These are phyloP conservation scores for Triplophysa rosa DNA, from an alignment of 2,113 vertebrate species.

Conservation along the genomic window DNA sequence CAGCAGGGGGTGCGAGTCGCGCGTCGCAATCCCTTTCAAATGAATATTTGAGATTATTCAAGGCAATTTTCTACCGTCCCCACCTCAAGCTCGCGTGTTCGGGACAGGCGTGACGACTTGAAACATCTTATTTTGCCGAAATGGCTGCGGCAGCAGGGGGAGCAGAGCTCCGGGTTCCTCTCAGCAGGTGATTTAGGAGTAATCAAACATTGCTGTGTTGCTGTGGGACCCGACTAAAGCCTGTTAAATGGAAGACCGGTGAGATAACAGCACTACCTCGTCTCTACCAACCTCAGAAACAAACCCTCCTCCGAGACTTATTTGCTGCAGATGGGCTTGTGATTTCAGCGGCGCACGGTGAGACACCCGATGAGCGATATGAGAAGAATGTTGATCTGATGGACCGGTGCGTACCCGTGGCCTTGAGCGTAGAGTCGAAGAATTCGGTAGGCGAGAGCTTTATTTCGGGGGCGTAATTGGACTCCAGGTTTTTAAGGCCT, in stretches of 20 bases:
- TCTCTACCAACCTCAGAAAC: constrained; percentile 36
- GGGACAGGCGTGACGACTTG: constrained; percentile 53
- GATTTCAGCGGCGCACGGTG: constrained; percentile 48
- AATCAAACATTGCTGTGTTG: constrained; percentile 60
- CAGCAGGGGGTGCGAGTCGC: constrained; percentile 61
- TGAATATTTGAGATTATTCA: constrained; percentile 60
- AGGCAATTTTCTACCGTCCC: constrained; percentile 62
- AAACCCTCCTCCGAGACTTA: constrained; percentile 52
- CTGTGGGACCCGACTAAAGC: constrained; percentile 56
- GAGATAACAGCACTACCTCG: constrained; percentile 31
- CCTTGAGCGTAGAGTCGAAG: constrained; percentile 53
- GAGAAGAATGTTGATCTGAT: constrained; percentile 52
- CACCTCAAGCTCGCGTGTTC: constrained; percentile 38
- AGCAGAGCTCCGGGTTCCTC: constrained; percentile 23
- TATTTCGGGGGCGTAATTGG: constrained; percentile 58
- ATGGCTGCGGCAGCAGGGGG: constrained; percentile 48
- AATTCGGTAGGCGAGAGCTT: constrained; percentile 52
- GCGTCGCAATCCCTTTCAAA: constrained; percentile 64
- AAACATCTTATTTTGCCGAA: constrained; percentile 64
- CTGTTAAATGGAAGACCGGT: constrained; percentile 8
- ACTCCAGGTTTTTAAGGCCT: constrained; percentile 55
- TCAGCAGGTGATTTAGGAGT: constrained; percentile 53
- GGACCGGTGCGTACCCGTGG: constrained; percentile 37
- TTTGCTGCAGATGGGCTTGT: constrained; percentile 53
- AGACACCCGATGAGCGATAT: constrained; percentile 49